These are phyloP conservation scores for Cepphus grylle DNA, from an alignment of 2,113 vertebrate species.

Conservation along the genomic window DNA sequence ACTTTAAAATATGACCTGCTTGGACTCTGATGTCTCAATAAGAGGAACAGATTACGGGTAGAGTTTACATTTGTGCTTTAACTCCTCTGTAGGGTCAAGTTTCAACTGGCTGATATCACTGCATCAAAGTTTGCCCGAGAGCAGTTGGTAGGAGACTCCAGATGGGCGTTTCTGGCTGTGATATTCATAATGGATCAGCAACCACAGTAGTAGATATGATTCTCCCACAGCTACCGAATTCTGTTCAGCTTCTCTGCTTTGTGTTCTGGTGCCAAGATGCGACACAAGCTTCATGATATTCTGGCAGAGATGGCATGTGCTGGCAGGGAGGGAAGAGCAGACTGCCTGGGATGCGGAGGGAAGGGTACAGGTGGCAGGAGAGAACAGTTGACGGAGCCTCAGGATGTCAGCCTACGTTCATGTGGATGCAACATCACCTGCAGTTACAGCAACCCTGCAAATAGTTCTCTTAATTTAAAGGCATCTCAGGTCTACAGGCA, in stretches of 20 bases:
- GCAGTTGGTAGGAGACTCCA: constrained; percentile 29
- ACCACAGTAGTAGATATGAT: constrained; percentile 9
- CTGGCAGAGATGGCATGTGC: constrained; percentile 17
- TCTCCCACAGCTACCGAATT: neutral
- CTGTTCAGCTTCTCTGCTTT: constrained; percentile 18
- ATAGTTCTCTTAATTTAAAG: neutral
- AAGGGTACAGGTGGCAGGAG: neutral
- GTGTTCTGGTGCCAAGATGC: constrained; percentile 16
- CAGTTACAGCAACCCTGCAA: neutral
- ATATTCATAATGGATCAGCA: constrained; percentile 32
- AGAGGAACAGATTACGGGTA: neutral
- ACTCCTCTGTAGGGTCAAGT: neutral
- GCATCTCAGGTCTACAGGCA: neutral
- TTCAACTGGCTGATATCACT: neutral
- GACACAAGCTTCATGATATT: constrained; percentile 17
- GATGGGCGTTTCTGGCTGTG: constrained; percentile 37
- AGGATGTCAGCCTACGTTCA: neutral
- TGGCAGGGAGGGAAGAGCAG: constrained; percentile 1
- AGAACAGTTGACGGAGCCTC: neutral
- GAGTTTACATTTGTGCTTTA: neutral
- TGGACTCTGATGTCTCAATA: neutral
- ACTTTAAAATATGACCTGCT: neutral
- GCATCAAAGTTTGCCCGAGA: neutral
- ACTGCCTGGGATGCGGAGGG: neutral
- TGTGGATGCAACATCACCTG: neutral